Evolutionary conservation across 2,888 invertebrate genomes (phyloP).

Genomic region (Cyclophora albipunctata): DNA sequence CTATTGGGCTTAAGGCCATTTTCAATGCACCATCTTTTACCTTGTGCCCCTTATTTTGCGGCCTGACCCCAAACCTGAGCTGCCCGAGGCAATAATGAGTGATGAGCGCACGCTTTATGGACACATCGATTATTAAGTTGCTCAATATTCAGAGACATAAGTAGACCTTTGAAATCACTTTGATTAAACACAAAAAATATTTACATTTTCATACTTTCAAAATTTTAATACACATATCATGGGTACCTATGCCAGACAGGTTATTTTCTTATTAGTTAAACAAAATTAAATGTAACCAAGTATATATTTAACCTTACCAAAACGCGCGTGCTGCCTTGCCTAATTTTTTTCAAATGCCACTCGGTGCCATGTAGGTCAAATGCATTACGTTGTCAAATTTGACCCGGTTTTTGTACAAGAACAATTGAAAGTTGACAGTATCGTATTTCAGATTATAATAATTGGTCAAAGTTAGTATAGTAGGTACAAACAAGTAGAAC

Average conservation of each 20-base stretch:
- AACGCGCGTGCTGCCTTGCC: conserved; percentile 26
- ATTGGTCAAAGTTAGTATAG: background rate
- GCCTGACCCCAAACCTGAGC: conserved; percentile 61
- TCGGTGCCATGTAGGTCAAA: conserved; percentile 61
- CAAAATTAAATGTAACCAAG: no score
- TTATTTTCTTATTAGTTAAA: no score
- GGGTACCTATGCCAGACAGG: no score
- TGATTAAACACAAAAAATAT: no score
- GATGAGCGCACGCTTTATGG: conserved; percentile 27
- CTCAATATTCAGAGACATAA: conserved; percentile 3
- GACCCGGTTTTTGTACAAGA: conserved; percentile 51
- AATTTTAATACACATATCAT: no score
- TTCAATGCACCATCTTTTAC: conserved; percentile 76
- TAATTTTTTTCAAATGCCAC: conserved; percentile 51
- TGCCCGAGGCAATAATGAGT: conserved; percentile 29
- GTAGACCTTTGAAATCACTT: no score
- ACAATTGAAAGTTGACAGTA: conserved; percentile 23
- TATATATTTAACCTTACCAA: conserved; percentile 8
- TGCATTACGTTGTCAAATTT: conserved; percentile 63
- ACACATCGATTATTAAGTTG: conserved; percentile 9
- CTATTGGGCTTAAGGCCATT: conserved; percentile 75
- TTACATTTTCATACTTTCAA: no score
- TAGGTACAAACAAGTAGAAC: no score
- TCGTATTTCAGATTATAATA: conserved; percentile 12
- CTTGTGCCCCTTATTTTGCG: conserved; percentile 69